Base-by-base conservation (phyloP, 2,113 vertebrate species). In the Cricetomys ansorgei region DNA sequence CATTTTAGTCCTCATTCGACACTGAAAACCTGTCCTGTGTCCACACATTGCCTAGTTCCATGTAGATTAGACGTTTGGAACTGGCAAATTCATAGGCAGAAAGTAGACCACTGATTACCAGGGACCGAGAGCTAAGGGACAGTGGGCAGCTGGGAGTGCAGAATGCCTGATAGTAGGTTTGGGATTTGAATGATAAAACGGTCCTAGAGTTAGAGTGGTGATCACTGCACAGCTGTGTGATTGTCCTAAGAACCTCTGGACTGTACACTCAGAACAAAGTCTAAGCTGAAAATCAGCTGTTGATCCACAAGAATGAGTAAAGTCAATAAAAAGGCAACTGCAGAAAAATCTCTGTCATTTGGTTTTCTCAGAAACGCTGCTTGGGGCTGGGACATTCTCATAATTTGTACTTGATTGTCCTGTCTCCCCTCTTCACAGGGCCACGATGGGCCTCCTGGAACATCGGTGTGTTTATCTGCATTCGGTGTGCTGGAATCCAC, bases 361-460 rank as follows among this genome's bases (percentile, higher is more conserved):
- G 1, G 7, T 94, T 92, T 69, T 95, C 85, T 84, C 67, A 77
- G 91, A 95, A 96, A 83, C 79, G 37, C 83, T 91, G 50, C 45
- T 80, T 95, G 37, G 73, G 43, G 45, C 43, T 67, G 85, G 59
- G 90, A 43, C 69, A 25, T 81, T 88, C 50, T 95, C 77, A n/a
- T 91, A 89, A 95, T 43, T 13, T 94, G 37, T 94, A 48, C 48
- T 69, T 95, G 59, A 81, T 88, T 91, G 70, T 31, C 15, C 0
- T 81, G 48, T 55, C 69, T 77, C 6, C 96, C 17, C 40, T 87
- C n/a, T 92, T 83, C 12, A 50, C 96, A 99, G 99, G 99, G 96
- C 99, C 99, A 25, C 98, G 99, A 99, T 99, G 99, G 99, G 99
- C 99, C 0, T 99, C 99, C 53, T 99, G 99, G 99, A 99, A 99